Percentiles rank a stretch among this genome's conserved stretches.
Conservation (phyloP, 1,140 invertebrate genomes). For the Drosophila yakuba region DNA sequence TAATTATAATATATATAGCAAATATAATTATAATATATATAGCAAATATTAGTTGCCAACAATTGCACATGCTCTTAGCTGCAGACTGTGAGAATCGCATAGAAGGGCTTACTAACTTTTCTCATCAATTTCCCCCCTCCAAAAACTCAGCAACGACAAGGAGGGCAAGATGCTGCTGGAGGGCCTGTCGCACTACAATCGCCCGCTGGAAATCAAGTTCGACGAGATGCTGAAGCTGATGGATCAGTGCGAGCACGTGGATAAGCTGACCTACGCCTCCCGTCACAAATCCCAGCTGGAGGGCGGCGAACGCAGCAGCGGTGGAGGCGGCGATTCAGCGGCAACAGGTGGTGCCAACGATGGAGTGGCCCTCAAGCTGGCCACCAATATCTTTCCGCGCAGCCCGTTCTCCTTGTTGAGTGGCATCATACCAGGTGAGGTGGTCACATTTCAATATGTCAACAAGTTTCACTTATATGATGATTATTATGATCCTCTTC, state of each 20-base stretch:
- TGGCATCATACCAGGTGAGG: conserved; percentile 91
- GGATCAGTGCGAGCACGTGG: conserved; percentile 89
- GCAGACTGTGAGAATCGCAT: background rate
- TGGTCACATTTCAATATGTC: too few relatives aligned
- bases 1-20: too few relatives aligned
- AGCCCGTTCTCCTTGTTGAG: conserved; percentile 89
- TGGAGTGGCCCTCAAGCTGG: conserved; percentile 60
- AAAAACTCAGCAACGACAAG: conserved; percentile 87
- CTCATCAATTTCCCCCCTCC: too few relatives aligned
- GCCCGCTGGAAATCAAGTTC: conserved; percentile 88
- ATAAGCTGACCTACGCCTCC: conserved; percentile 72
- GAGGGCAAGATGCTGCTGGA: conserved; percentile 87
- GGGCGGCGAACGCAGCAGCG: conserved; percentile 51
- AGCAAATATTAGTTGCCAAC: too few relatives aligned
- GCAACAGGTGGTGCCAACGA: conserved; percentile 27
- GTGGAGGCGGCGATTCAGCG: conserved; percentile 10
- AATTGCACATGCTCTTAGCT: background rate
- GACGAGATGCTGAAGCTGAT: conserved; percentile 91
- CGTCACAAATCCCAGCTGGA: conserved; percentile 52
- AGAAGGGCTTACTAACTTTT: background rate
- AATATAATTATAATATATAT: too few relatives aligned
- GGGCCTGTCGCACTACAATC: conserved; percentile 86
- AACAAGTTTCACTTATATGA: too few relatives aligned
- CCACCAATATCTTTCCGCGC: conserved; percentile 85
- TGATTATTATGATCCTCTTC: too few relatives aligned